A percentile compares a stretch with the other conserved stretches of the same genome.
phyloP scores from a whole-genome alignment of 2,113 vertebrate species.

The Suricata suricatta region DNA sequence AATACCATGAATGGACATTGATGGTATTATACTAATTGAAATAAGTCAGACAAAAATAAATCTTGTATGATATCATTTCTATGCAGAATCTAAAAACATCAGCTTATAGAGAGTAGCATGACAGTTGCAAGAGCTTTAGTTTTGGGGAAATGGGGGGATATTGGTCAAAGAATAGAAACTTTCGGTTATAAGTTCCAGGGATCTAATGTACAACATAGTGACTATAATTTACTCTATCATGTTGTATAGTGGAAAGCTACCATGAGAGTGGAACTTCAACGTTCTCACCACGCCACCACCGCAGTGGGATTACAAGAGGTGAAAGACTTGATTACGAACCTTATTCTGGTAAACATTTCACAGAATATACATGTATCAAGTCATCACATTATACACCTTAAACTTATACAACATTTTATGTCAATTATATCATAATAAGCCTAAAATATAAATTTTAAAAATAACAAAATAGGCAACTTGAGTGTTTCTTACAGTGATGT shows the following conservation, averaged over 20 bases:
- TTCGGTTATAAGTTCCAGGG: background rate
- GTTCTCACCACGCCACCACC: background rate
- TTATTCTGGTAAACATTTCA: background rate
- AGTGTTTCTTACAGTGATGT: background rate
- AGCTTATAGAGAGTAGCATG: background rate
- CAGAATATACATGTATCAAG: background rate
- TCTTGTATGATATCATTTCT: background rate
- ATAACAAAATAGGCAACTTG: background rate
- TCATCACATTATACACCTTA: background rate
- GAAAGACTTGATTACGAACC: background rate
- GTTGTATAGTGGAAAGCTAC: background rate
- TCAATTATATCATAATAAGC: background rate
- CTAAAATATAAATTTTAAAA: background rate
- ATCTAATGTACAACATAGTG: background rate
- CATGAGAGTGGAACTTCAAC: background rate
- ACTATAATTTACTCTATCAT: background rate
- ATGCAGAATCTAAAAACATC: background rate
- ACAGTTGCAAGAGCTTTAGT: background rate
- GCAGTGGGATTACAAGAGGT: background rate
- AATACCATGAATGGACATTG: background rate
- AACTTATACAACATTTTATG: background rate
- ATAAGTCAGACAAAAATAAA: background rate
- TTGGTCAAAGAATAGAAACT: background rate
- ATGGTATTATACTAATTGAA: background rate
- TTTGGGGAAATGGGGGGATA: background rate